These are phyloP conservation scores for Sanderia malayensis DNA, from an alignment of 30 jellyfish, hydroid and myxozoan species.

Conservation along the genomic window DNA sequence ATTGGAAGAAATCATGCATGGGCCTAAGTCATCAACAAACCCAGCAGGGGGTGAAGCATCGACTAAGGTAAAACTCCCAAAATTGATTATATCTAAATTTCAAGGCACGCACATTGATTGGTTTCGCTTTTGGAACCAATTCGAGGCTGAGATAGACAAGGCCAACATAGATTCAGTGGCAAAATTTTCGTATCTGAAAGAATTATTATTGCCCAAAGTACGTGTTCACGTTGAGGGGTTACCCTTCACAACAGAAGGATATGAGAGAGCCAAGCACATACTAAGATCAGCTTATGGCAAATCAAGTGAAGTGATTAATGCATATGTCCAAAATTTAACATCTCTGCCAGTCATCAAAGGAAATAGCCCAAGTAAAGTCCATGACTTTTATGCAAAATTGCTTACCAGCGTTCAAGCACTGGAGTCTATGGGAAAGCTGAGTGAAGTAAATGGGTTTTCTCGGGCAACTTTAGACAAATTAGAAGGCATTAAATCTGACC, in stretches of 20 bases:
- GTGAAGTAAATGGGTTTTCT: constrained; percentile 47
- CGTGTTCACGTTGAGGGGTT: constrained; percentile 14
- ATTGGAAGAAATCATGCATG: neutral
- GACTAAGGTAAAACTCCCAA: constrained; percentile 5
- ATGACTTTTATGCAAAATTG: constrained; percentile 45
- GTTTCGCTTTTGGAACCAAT: constrained; percentile 63
- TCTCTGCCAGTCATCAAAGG: constrained; percentile 50
- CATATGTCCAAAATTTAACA: constrained; percentile 56
- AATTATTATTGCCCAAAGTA: constrained; percentile 25
- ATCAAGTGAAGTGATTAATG: constrained; percentile 65
- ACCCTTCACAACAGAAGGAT: constrained; percentile 63
- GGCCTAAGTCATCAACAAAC: neutral
- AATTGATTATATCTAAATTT: neutral
- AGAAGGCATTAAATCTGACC: constrained; percentile 62
- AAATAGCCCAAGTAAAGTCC: constrained; percentile 24
- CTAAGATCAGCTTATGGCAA: constrained; percentile 34
- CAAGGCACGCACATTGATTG: constrained; percentile 45
- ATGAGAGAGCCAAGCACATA: constrained; percentile 53
- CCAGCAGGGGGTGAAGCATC: neutral
- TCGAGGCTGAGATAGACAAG: constrained; percentile 44
- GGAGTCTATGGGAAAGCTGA: constrained; percentile 76
- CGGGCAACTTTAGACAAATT: constrained; percentile 71
- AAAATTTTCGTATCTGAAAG: constrained; percentile 41
- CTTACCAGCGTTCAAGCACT: constrained; percentile 58
- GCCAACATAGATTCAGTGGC: constrained; percentile 24